Percentiles rank a stretch among this genome's conserved stretches.
Conservation (phyloP, 2,797 vertebrate species). For the Betta splendens region DNA sequence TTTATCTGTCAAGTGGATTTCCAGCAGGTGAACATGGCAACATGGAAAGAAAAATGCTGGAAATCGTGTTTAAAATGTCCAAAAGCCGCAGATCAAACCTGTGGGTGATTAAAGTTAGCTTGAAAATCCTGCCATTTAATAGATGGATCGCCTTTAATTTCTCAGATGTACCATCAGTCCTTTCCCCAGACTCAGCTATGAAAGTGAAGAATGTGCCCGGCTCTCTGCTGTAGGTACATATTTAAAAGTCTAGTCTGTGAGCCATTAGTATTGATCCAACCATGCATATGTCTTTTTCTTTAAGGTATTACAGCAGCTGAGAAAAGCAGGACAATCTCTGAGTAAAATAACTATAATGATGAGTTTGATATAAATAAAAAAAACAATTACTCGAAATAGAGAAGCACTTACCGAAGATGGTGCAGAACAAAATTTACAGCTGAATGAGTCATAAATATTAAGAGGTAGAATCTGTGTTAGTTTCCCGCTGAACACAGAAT, state of each 20-base stretch:
- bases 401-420: slow-evolving; percentile 24
- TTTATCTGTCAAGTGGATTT: slow-evolving; percentile 61
- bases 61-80: slow-evolving; percentile 46
- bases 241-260: slow-evolving; percentile 54
- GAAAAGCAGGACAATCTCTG: slow-evolving; percentile 53
- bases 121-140: slow-evolving; percentile 46
- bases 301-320: slow-evolving; percentile 54
- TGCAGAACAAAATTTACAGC: slow-evolving; percentile 14
- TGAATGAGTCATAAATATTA: slow-evolving; percentile 24
- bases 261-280: slow-evolving; percentile 49
- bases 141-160: slow-evolving; percentile 55
- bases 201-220: slow-evolving; percentile 49
- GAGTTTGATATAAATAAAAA: slow-evolving; percentile 18
- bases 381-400: slow-evolving; percentile 28
- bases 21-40: slow-evolving; percentile 39
- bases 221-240: slow-evolving; percentile 34
- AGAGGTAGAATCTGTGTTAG: slow-evolving; percentile 30
- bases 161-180: slow-evolving; percentile 44
- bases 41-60: slow-evolving; percentile 37
- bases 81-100: slow-evolving; percentile 47
- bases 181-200: slow-evolving; percentile 31
- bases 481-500: slow-evolving; percentile 38
- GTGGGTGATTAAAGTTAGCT: slow-evolving; percentile 53
- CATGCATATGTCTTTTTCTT: slow-evolving; percentile 53
- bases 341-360: slow-evolving; percentile 28